Conservation (phyloP, 2,888 invertebrate genomes). For the Linnaemya tessellans region DNA sequence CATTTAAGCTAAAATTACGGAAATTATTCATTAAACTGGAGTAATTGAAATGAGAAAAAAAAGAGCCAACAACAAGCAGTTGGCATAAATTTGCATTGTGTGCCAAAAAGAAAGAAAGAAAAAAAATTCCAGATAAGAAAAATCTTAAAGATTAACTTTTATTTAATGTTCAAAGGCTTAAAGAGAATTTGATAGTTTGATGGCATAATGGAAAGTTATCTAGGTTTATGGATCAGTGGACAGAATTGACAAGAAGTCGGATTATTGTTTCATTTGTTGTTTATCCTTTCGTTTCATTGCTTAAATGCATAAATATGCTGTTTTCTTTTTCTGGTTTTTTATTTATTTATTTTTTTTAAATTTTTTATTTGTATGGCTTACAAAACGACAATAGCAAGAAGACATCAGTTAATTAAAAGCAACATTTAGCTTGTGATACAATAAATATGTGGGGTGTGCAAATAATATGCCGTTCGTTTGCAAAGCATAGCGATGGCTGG, state of each 20-base stretch:
- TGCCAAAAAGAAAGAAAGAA: slow-evolving; percentile 39
- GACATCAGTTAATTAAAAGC: slow-evolving; percentile 38
- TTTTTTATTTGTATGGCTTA: not conserved
- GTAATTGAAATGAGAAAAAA: slow-evolving; percentile 56
- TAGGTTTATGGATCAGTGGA: slow-evolving; percentile 68
- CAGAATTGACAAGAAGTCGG: slow-evolving; percentile 58
- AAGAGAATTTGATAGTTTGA: slow-evolving; percentile 57
- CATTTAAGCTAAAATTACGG: slow-evolving; percentile 61
- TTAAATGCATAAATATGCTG: slow-evolving; percentile 16
- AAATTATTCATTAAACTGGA: slow-evolving; percentile 67
- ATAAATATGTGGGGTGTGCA: not conserved
- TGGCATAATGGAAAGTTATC: slow-evolving; percentile 49
- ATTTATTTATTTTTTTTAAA: not conserved
- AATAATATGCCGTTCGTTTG: not conserved
- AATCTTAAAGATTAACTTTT: slow-evolving; percentile 71
- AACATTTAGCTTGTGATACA: not conserved
- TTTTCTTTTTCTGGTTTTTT: too few species aligned
- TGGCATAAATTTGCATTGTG: slow-evolving; percentile 57
- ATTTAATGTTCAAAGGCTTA: slow-evolving; percentile 69
- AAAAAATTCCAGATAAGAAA: slow-evolving; percentile 9
- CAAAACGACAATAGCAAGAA: slow-evolving; percentile 22
- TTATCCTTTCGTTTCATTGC: slow-evolving; percentile 31
- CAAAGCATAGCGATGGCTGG: not conserved
- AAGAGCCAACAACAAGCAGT: slow-evolving; percentile 40
- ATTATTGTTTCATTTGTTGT: slow-evolving; percentile 36